Base-by-base conservation (phyloP, 1,140 invertebrate species). In the Heliconius himera region DNA sequence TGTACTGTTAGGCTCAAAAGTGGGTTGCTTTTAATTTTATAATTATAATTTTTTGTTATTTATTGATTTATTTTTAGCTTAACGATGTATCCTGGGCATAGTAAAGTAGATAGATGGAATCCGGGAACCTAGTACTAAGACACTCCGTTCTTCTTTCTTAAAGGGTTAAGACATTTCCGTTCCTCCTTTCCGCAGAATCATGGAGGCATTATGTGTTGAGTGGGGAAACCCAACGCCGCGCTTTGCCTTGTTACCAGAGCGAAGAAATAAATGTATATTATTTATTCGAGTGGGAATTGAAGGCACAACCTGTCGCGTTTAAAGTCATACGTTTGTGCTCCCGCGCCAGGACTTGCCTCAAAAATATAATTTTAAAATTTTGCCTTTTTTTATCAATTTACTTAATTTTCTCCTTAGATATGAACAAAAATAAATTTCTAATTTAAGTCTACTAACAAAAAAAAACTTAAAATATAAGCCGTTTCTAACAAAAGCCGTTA, bases 1-100 rank as follows among this genome's bases (percentile, higher is more conserved):
- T 80, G 38, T 76, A 80, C 70, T 33, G 54, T 41, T 11, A 73
- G 71, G 22, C 16, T 33, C 70, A 73, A 78, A 78, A 66, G 70
- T 73, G 76, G 46, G 11, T 77, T 36, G 26, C 26, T 51, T 71
- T 77, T 20, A 77, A 29, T 77, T 33, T 22, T 60, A 41, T 36
- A 54, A n/a, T 72, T 33, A 72, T 72, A 4, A 3, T n/a, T 36
- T 71, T 20, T 11, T n/a, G n/a, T 22, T 9, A 20, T 20, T 56
- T 22, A n/a, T 8, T 56, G 16, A 22, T n/a, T 56, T 56, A n/a
- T 56, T n/a, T n/a, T 9, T n/a, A 56, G n/a, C 54, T 56, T 22
- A 5, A 56, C 9, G 51, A 20, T n/a, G 20, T n/a, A n/a, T 56
- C 51, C 20, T 18, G 51, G 0, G 16, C 16, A 54, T 3, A 4